Evolutionary conservation across 1,140 invertebrate genomes (phyloP), one percentile per base, ranked within the genome.

Genomic region (Copidosoma floridanum): DNA sequence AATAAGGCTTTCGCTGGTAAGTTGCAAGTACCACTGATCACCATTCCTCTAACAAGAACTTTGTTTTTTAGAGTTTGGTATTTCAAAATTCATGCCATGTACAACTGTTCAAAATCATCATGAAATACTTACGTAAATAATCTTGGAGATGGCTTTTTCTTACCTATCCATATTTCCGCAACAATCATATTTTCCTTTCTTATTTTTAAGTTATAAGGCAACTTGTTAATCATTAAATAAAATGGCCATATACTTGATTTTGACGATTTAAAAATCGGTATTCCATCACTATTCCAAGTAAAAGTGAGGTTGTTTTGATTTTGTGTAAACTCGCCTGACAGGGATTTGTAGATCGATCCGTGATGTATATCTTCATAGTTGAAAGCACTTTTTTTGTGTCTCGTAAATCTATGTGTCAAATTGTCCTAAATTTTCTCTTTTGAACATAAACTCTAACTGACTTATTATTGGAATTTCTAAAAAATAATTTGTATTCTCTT

Each of bases 301-400:
- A 53, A 35, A 8, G 51, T 53, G 6, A 55, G 4, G 43, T 55
- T 40, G 43, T 43, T 26, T 24, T 10, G 4, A 38, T 21, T 14
- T 7, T 3, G 2, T 38, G 38, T 23, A 26, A 55, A 55, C 10
- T 26, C 16, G 7, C 26, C 20, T 16, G 14, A 5, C 21, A 46
- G 14, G 6, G 18, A 23, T 21, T 18, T 21, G n/a, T 46, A 46
- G 24, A 46, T 24, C 7, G 11, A 26, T 27, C 52, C 52, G 29
- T 55, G 37, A 55, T 41, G 35, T 24, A 55, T 23, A 41, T 55
- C 52, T 43, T 55, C 38, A 41, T 37, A 59, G 16, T 40, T n/a
- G 4, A 8, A 8, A 11, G 7, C 6, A 40, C 14, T 11, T n/a
- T 8, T n/a, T 40, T 40, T 40, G 10, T 8, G 10, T n/a, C 38